Evolutionary conservation across 1,140 invertebrate species (phyloP), one percentile per base, ranked within the genome.

Genomic region (Charaxes varanes): DNA sequence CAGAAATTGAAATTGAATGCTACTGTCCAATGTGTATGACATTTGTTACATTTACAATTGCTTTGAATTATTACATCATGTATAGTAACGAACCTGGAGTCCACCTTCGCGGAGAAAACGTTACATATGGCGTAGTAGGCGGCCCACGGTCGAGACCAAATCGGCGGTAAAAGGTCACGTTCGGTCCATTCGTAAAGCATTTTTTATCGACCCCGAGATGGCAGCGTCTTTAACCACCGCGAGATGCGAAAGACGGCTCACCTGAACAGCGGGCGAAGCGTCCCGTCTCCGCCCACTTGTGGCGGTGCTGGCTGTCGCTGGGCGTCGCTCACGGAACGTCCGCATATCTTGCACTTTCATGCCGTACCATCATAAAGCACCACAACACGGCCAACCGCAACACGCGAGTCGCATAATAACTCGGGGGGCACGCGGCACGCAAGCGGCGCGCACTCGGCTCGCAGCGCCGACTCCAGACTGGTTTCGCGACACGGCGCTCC

Each of bases 321-420:
- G 53, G 56, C 52, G 53, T 65, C 53, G 63, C 41, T 81, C 66
- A 79, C 68, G 72, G 70, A 67, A 78, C 77, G 77, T 81, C 77
- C 77, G 71, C 77, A 81, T 81, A 71, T 70, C 69, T 70, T 53
- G 73, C 69, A 74, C 66, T 69, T 57, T 72, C 72, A 78, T 78
- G 59, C 68, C 65, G 72, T 67, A 78, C 68, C 73, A 81, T 81
- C 77, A 81, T 81, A 81, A 79, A 63, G 70, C 72, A 84, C 66
- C 65, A 81, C 64, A 81, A 83, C 68, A 71, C 73, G 72, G 66
- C 67, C 43, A 77, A 82, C 73, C 85, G 76, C 68, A 63, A 55
- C 71, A 65, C 81, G 84, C 85, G 85, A 67, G 57, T 66, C 40
- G 67, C 70, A 78, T 74, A 66, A 60, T 67, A 59, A 34, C 43